phyloP scores from a whole-genome alignment of 2,888 invertebrate species.

The Ornithoptera priamus region DNA sequence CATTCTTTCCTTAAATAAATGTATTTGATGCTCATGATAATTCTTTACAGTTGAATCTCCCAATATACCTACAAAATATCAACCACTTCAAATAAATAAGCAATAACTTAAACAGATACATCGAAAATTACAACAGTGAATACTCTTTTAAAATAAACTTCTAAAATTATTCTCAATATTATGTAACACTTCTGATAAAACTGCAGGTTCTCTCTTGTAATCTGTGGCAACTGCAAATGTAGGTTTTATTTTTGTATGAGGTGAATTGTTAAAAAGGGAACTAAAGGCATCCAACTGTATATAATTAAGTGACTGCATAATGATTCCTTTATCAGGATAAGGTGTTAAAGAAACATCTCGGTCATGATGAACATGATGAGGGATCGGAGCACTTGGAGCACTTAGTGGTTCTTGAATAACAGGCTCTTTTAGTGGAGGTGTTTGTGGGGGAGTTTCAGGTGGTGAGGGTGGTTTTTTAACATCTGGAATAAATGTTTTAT shows the following conservation, averaged over 20 bases:
- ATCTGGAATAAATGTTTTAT: slow-evolving; percentile 47
- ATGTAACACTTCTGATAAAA: slow-evolving; percentile 60
- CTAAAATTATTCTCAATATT: slow-evolving; percentile 71
- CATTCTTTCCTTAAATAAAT: slow-evolving; percentile 14
- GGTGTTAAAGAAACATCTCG: slow-evolving; percentile 50
- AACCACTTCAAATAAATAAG: slow-evolving; percentile 34
- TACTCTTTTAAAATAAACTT: slow-evolving; percentile 62
- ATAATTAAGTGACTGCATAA: slow-evolving; percentile 72
- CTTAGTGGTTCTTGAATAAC: slow-evolving; percentile 36
- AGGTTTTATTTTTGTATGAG: slow-evolving; percentile 36
- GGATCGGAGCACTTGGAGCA: slow-evolving; percentile 36
- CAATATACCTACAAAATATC: slow-evolving; percentile 24
- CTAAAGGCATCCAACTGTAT: slow-evolving; percentile 76
- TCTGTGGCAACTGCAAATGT: slow-evolving; percentile 41
- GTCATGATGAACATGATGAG: slow-evolving; percentile 35
- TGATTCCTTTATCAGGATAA: slow-evolving; percentile 69
- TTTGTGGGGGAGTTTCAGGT: slow-evolving; percentile 34
- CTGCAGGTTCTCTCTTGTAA: slow-evolving; percentile 53
- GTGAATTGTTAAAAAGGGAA: slow-evolving; percentile 54
- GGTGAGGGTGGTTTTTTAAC: slow-evolving; percentile 47
- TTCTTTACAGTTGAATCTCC: slow-evolving; percentile 11
- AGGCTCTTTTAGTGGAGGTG: slow-evolving; percentile 35
- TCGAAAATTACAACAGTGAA: slow-evolving; percentile 24
- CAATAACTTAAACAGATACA: slow-evolving; percentile 34
- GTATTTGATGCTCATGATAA: slow-evolving; percentile 18